Percentiles rank a stretch among this genome's conserved stretches.
Conservation (phyloP, 2,888 invertebrate species). For the Ernsta delagoae region DNA sequence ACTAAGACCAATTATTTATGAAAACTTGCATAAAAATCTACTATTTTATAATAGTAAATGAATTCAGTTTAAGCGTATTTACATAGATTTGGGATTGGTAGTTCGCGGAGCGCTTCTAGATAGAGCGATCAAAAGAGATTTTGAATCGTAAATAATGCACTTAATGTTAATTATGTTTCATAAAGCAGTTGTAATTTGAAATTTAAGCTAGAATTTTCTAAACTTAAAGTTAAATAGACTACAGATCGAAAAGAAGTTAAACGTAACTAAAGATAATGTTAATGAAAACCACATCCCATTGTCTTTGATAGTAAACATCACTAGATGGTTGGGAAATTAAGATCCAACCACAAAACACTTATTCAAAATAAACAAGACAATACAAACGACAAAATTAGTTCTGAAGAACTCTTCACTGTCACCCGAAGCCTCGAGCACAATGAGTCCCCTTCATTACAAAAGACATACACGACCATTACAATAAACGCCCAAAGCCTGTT, state of each 20-base stretch:
- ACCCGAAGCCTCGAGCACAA: slow-evolving; percentile 9
- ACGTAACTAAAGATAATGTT: too few relatives aligned
- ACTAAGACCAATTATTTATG: slow-evolving; percentile 33
- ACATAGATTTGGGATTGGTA: too few relatives aligned
- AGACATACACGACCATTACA: slow-evolving; percentile 52
- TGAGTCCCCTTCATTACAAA: slow-evolving; percentile 37
- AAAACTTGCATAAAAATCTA: not conserved
- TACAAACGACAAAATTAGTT: slow-evolving; percentile 14
- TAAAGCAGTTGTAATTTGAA: too few relatives aligned
- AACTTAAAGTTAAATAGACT: too few relatives aligned
- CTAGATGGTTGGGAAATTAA: slow-evolving; percentile 10
- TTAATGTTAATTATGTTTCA: too few relatives aligned
- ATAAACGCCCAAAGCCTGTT: slow-evolving; percentile 50
- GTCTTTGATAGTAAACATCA: not conserved
- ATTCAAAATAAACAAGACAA: slow-evolving; percentile 31
- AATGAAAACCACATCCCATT: not conserved
- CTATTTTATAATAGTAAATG: too few relatives aligned
- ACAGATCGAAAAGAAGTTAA: not conserved
- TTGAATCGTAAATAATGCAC: too few relatives aligned
- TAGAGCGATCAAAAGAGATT: too few relatives aligned
- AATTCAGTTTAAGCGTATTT: too few relatives aligned
- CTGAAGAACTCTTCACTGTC: slow-evolving; percentile 1
- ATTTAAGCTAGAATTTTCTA: too few relatives aligned
- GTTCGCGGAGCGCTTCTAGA: too few relatives aligned
- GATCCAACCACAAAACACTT: slow-evolving; percentile 17